A percentile compares a stretch with the other conserved stretches of the same genome.
Evolutionary conservation across 2,888 invertebrate genomes (phyloP).

Genomic region (Ophion obscuratus): DNA sequence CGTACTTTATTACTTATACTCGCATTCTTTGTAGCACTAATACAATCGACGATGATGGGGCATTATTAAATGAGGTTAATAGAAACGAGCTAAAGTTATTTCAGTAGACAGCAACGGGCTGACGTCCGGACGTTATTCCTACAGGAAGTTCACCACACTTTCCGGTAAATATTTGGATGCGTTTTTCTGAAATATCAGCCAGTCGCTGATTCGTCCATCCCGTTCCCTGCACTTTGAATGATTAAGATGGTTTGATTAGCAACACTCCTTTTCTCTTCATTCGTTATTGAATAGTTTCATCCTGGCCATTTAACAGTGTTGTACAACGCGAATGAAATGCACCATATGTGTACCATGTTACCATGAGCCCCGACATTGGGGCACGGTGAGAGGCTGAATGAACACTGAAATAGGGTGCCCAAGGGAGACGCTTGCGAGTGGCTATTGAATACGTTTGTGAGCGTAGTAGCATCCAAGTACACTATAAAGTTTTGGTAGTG

Average conservation of each 20-base stretch:
- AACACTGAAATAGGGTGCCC: conserved; percentile 55
- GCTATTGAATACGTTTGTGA: conserved; percentile 44
- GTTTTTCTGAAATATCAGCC: background rate
- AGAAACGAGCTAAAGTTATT: background rate
- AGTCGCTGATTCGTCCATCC: background rate
- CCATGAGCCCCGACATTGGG: conserved; percentile 5
- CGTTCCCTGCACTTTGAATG: background rate
- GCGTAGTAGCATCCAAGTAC: conserved; percentile 20
- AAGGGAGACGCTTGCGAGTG: conserved; percentile 45
- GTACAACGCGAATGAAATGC: background rate
- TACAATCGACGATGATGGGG: no score
- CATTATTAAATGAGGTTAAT: background rate
- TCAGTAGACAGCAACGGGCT: no score
- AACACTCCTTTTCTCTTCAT: background rate
- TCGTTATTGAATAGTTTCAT: background rate
- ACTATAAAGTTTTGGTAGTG: background rate
- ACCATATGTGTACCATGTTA: background rate
- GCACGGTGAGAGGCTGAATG: conserved; percentile 51
- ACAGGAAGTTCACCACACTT: background rate
- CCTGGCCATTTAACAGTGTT: background rate
- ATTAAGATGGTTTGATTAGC: background rate
- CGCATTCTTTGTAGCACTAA: no score
- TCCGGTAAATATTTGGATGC: background rate
- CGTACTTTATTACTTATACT: no score
- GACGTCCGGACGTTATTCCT: background rate